Evolutionary conservation across 1,140 invertebrate genomes (phyloP).

Genomic region (Drosophila burlai): DNA sequence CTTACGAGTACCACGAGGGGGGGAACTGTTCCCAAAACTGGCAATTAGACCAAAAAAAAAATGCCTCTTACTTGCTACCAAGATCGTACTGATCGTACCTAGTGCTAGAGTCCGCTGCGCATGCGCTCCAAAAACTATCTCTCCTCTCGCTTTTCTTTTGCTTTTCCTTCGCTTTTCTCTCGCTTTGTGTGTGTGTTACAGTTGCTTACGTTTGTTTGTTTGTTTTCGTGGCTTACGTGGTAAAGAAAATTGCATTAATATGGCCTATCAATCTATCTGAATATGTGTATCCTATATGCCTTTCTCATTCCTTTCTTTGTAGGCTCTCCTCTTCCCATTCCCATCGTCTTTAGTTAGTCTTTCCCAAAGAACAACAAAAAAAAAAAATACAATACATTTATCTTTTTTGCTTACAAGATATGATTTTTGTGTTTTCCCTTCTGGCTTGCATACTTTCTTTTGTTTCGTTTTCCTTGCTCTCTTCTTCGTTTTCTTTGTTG

Average conservation of each 20-base stretch:
- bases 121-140: slow-evolving; percentile 18
- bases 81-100: slow-evolving; percentile 39
- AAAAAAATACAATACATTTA: slow-evolving; percentile 22
- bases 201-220: slow-evolving; percentile 31
- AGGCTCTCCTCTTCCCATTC: not conserved
- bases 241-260: slow-evolving; percentile 77
- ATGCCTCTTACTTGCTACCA: slow-evolving; percentile 31
- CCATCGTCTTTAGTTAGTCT: not conserved
- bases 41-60: slow-evolving; percentile 22
- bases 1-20: slow-evolving; percentile 35
- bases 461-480: slow-evolving; percentile 14
- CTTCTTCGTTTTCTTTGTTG: slow-evolving; percentile 1
- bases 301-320: not conserved
- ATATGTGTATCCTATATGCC: slow-evolving; percentile 37
- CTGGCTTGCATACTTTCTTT: slow-evolving; percentile 9
- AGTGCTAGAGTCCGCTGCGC: slow-evolving; percentile 31
- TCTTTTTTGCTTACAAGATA: slow-evolving; percentile 38
- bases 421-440: slow-evolving; percentile 31
- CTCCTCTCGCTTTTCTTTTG: not conserved
- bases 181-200: slow-evolving; percentile 33
- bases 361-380: slow-evolving; percentile 12
- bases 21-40: slow-evolving; percentile 29
- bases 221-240: slow-evolving; percentile 50
- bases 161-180: not conserved
- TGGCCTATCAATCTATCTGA: slow-evolving; percentile 77